A percentile compares a stretch with the other conserved stretches of the same genome.
Conservation (phyloP, 1,140 invertebrate species). For the Ooceraea biroi region DNA sequence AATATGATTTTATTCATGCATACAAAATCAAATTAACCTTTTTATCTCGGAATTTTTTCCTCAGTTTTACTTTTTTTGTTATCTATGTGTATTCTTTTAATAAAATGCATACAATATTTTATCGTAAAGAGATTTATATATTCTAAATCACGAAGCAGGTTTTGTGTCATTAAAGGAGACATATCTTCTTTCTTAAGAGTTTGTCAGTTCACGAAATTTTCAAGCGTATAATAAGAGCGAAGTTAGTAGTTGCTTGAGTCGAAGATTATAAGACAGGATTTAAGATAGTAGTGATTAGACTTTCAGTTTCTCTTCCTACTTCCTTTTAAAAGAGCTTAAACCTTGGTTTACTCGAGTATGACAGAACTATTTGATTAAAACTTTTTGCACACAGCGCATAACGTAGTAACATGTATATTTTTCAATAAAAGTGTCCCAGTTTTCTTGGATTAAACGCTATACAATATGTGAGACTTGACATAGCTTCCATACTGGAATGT, state of each 20-base stretch:
- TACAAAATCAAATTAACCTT: neutral
- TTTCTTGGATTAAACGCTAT: conserved; percentile 28
- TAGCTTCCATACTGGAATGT: neutral
- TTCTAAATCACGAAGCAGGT: neutral
- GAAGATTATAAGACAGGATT: neutral
- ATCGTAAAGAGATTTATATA: neutral
- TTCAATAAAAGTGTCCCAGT: conserved; percentile 5
- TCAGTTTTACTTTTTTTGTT: neutral
- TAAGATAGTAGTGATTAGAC: conserved; percentile 18
- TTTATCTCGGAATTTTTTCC: no score
- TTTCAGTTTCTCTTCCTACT: neutral
- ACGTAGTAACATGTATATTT: conserved; percentile 15
- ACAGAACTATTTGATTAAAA: conserved; percentile 28
- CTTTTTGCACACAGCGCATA: conserved; percentile 5
- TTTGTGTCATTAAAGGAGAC: neutral
- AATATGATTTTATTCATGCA: neutral
- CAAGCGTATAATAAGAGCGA: conserved; percentile 6
- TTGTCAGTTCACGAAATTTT: conserved; percentile 26
- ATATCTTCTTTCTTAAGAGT: conserved; percentile 18
- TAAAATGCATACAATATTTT: neutral
- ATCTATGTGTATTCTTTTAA: neutral
- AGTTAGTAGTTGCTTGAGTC: neutral
- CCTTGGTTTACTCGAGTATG: neutral
- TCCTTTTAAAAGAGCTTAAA: neutral
- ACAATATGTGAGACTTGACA: conserved; percentile 14